Base-by-base conservation (phyloP, 2,888 invertebrate species). In the Euphydryas editha region DNA sequence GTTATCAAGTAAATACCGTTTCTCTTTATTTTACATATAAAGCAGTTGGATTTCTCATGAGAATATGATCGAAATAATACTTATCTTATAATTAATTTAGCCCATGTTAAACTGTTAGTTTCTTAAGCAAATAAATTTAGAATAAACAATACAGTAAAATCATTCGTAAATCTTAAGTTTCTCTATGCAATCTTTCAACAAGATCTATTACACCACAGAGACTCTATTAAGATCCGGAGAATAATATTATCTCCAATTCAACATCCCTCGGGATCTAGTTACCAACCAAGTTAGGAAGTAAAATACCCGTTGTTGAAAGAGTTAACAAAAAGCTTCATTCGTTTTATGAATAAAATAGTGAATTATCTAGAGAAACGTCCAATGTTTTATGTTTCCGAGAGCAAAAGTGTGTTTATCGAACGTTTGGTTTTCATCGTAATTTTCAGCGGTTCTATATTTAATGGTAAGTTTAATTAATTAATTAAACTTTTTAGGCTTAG, bases 191-290 rank as follows among this genome's bases (percentile, higher is more conserved):
- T 51, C 21, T 51, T 24, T 51, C 49, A 51, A 6, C 24, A 24
- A 24, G 49, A 51, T 51, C 24, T 24, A 51, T 51, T 51, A 51
- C 49, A 51, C 49, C 49, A 20, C 49, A 24, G 49, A 51, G 49
- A 24, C 49, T 11, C 15, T 51, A 51, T 51, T 51, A 51, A 24
- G 24, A 21, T 24, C 21, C 49, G n/a, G n/a, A 51, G 24, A 51
- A 51, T 21, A 51, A 51, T 51, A 51, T 51, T 47, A 47, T 47
- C 21, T 17, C 20, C 47, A n/a, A 47, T 20, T 51, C 24, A 6
- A 7, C 7, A 51, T 51, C 49, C 49, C 49, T 0, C 21, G 24
- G 49, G 49, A 51, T 15, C 49, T 51, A 24, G 49, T 51, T 51
- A 51, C 24, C 13, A n/a, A n/a, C 47, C 13, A n/a, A 47, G 47